phyloP scores from a whole-genome alignment of 2,113 vertebrate genomes.

The Chloropsis hardwickii region DNA sequence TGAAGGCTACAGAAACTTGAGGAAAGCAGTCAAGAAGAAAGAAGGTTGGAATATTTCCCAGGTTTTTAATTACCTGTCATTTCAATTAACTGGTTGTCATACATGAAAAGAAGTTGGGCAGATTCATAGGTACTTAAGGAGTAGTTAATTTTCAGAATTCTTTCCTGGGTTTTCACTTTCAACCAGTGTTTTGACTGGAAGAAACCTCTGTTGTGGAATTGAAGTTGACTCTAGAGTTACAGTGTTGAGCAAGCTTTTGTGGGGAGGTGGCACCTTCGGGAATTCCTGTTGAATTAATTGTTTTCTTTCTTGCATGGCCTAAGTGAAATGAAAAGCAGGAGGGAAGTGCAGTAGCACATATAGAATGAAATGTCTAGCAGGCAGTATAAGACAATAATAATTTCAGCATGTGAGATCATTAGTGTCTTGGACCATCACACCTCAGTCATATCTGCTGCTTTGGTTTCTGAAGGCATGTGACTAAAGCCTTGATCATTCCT shows the following conservation, averaged over 20 bases:
- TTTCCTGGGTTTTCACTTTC: neutral
- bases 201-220: neutral
- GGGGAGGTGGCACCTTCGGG: neutral
- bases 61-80: slow-evolving; percentile 77
- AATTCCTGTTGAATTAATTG: neutral
- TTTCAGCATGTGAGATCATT: neutral
- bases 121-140: slow-evolving; percentile 18
- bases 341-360: neutral
- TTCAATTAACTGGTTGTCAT: slow-evolving; percentile 71
- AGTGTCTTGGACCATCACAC: neutral
- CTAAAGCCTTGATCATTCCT: neutral
- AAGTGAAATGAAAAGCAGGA: neutral
- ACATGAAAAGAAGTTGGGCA: slow-evolving; percentile 49
- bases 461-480: neutral
- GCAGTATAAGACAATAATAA: neutral
- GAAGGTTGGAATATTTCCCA: slow-evolving; percentile 90
- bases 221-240: neutral
- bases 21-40: slow-evolving; percentile 82
- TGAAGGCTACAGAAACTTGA: slow-evolving; percentile 91
- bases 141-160: neutral
- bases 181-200: neutral
- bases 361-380: neutral
- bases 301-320: neutral
- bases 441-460: neutral
- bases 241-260: neutral